Conservation (phyloP, 1,140 invertebrate genomes). For the Heliconius eleuchia region DNA sequence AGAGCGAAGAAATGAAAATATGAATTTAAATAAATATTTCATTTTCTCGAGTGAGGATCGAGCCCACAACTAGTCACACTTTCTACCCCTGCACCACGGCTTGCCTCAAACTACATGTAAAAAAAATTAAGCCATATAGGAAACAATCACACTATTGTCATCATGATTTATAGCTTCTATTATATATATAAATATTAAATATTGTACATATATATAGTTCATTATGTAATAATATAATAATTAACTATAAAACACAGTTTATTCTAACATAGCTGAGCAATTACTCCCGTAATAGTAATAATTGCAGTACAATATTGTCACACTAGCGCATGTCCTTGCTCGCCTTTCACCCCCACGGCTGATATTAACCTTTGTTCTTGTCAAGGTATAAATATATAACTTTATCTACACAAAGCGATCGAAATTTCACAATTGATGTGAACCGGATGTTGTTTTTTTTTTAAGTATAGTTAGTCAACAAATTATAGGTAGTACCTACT, state of each 20-base stretch:
- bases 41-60: too few species aligned
- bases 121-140: too few species aligned
- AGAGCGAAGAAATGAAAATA: too few species aligned
- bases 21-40: too few species aligned
- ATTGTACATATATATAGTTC: too few species aligned
- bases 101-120: too few species aligned
- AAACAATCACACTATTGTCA: too few species aligned
- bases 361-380: conserved; percentile 39
- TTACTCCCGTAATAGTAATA: conserved; percentile 22
- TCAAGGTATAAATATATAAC: conserved; percentile 11
- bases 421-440: conserved; percentile 15
- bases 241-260: background rate
- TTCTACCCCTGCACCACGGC: too few species aligned
- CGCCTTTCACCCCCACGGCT: conserved; percentile 41
- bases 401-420: background rate
- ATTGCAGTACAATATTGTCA: conserved; percentile 32
- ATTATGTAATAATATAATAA: background rate
- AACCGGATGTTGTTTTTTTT: conserved; percentile 5
- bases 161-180: too few species aligned
- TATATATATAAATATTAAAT: too few species aligned
- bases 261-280: conserved; percentile 3
- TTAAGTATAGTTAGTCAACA: background rate
- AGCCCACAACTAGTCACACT: too few species aligned
- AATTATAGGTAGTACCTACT: too few species aligned
- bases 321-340: conserved; percentile 40